Percentiles rank a stretch among this genome's conserved stretches.
phyloP scores from a whole-genome alignment of 2,113 vertebrate species.

The Gobio gobio region DNA sequence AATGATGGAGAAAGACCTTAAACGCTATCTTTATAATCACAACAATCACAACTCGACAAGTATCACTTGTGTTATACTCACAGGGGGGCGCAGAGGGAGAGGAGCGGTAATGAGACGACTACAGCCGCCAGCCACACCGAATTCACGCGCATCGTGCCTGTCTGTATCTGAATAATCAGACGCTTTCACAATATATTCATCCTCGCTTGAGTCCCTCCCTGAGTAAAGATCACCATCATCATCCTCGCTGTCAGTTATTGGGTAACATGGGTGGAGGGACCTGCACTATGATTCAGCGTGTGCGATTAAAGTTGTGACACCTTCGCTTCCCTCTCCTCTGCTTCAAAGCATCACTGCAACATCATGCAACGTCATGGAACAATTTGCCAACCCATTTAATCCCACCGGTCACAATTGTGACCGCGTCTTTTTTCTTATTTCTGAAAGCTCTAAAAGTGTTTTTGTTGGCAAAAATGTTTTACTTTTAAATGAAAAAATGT shows the following conservation, averaged over 20 bases:
- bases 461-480: too few relatives aligned
- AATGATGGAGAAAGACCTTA: too few relatives aligned
- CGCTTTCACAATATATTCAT: not conserved
- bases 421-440: too few relatives aligned
- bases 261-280: not conserved
- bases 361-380: too few relatives aligned
- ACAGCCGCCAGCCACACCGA: conserved; percentile 34
- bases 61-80: conserved; percentile 54
- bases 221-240: not conserved
- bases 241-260: not conserved
- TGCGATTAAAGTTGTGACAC: not conserved
- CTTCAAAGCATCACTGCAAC: not conserved
- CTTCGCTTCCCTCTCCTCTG: not conserved
- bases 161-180: conserved; percentile 1
- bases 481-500: too few relatives aligned
- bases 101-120: conserved; percentile 39
- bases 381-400: too few relatives aligned
- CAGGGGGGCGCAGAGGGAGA: conserved; percentile 52
- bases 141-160: conserved; percentile 55
- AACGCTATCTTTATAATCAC: too few relatives aligned
- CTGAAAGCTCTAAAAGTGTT: too few relatives aligned
- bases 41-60: too few relatives aligned
- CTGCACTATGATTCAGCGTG: not conserved
- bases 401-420: too few relatives aligned
- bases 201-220: not conserved